phyloP scores from a whole-genome alignment of 2,113 vertebrate genomes.

The Urocolius indicus region DNA sequence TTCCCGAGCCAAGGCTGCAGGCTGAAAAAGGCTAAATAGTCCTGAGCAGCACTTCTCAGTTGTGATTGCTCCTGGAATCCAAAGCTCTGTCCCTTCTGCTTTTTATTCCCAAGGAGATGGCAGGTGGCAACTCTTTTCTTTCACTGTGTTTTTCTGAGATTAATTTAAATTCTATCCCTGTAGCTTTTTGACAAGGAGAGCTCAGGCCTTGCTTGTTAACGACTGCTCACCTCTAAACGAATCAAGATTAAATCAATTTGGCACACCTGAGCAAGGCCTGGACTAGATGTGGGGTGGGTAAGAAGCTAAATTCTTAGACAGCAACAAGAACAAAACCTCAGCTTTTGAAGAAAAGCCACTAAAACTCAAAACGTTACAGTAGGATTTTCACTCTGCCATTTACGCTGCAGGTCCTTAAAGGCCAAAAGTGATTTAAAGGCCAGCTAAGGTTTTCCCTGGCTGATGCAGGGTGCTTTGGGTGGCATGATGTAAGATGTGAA shows the following conservation, averaged over 20 bases:
- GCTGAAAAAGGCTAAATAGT: background rate
- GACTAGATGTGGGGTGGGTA: background rate
- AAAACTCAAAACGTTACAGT: background rate
- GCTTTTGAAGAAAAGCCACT: background rate
- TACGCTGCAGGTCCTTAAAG: background rate
- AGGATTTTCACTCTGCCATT: background rate
- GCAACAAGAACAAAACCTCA: background rate
- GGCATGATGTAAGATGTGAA: background rate
- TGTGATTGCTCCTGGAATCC: background rate
- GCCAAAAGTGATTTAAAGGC: conserved; percentile 14
- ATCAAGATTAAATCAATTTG: background rate
- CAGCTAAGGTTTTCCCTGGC: background rate
- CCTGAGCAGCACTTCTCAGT: background rate
- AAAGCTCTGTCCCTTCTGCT: background rate
- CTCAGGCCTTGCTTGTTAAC: background rate
- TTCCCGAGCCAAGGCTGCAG: background rate
- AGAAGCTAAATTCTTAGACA: background rate
- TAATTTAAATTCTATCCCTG: background rate
- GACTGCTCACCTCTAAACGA: background rate
- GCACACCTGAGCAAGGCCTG: background rate
- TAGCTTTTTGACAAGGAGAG: background rate
- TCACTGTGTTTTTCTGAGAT: background rate
- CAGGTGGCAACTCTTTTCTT: background rate
- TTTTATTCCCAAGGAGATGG: background rate
- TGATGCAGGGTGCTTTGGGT: background rate